Conservation (phyloP, 2,888 invertebrate genomes). For the Hoplodrina blanda region DNA sequence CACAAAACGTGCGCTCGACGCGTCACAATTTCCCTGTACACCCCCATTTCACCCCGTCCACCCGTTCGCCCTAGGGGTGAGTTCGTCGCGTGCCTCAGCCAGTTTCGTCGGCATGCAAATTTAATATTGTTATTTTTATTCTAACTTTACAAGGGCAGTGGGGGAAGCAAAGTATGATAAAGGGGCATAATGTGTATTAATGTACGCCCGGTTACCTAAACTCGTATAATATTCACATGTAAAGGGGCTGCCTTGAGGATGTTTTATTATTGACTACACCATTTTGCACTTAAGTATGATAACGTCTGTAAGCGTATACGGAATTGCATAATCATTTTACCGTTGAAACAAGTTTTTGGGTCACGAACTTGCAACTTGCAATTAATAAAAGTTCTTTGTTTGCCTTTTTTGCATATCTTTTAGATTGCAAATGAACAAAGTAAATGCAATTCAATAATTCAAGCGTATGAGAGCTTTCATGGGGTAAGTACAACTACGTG, state of each 20-base stretch:
- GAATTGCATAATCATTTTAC: slow-evolving; percentile 54
- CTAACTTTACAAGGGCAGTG: slow-evolving; percentile 87
- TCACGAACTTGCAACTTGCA: slow-evolving; percentile 38
- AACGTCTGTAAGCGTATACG: slow-evolving; percentile 33
- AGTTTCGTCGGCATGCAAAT: slow-evolving; percentile 86
- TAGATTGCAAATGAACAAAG: slow-evolving; percentile 21
- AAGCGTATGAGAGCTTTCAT: slow-evolving; percentile 5
- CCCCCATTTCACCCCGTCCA: slow-evolving; percentile 54
- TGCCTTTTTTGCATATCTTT: slow-evolving; percentile 33
- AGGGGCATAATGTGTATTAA: slow-evolving; percentile 67
- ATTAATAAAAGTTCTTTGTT: slow-evolving; percentile 41
- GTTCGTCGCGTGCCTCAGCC: slow-evolving; percentile 74
- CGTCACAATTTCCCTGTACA: slow-evolving; percentile 71
- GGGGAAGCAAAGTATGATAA: slow-evolving; percentile 83
- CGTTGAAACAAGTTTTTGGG: slow-evolving; percentile 52
- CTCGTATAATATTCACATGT: slow-evolving; percentile 63
- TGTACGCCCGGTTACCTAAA: slow-evolving; percentile 61
- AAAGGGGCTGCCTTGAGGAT: slow-evolving; percentile 55
- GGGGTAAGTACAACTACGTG: neutral
- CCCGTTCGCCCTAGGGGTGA: slow-evolving; percentile 41
- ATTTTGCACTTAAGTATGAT: slow-evolving; percentile 62
- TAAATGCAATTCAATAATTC: slow-evolving; percentile 27
- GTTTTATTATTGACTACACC: slow-evolving; percentile 64
- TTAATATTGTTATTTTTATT: slow-evolving; percentile 88
- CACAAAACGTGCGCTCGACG: slow-evolving; percentile 71